Base-by-base conservation (phyloP, 2,888 invertebrate genomes). In the Epicampocera succincta region DNA sequence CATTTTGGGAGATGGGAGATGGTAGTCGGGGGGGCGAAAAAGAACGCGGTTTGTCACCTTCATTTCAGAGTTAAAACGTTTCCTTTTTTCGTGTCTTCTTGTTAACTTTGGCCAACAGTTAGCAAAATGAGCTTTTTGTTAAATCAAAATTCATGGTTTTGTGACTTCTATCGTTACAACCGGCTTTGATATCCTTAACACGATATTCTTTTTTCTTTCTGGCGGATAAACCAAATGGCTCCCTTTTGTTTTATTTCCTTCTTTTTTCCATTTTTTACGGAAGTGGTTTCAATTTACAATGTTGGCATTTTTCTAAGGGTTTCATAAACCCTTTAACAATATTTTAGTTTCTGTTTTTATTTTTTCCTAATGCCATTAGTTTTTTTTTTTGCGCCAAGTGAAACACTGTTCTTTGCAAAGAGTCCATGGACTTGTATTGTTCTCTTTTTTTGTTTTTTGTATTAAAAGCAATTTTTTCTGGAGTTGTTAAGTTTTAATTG, bases 101-200 rank as follows among this genome's bases (percentile, higher is more conserved):
- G 33, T 48, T 56, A 44, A 61, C 71, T 17, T 71, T 54, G 60
- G 60, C 44, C 61, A 56, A 42, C 54, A 63, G 77, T 80, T 80
- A 80, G 71, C 69, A 71, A 71, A 69, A 33, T 58, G 71, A 58
- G 65, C 71, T 68, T 84, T 84, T 80, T 80, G 79, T 80, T 87
- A 88, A 89, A 89, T 89, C 89, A 89, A 88, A 89, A 89, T 88
- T 87, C 89, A 89, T 88, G 89, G 87, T 86, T 87, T 86, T 85
- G 85, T 86, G 84, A 84, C 85, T 84, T 85, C 81, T 72, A 83
- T 61, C 80, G 74, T 76, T 80, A 56, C 65, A 73, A 60, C 50
- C 78, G 42, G 58, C 50, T 61, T 76, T 71, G 60, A 63, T 54
- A 61, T 21, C 75, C 25, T 50, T 29, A 68, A 48, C 42, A 72